These are phyloP conservation scores for Calameuta idolon DNA, from an alignment of 2,888 invertebrate genomes.

Conservation along the genomic window DNA sequence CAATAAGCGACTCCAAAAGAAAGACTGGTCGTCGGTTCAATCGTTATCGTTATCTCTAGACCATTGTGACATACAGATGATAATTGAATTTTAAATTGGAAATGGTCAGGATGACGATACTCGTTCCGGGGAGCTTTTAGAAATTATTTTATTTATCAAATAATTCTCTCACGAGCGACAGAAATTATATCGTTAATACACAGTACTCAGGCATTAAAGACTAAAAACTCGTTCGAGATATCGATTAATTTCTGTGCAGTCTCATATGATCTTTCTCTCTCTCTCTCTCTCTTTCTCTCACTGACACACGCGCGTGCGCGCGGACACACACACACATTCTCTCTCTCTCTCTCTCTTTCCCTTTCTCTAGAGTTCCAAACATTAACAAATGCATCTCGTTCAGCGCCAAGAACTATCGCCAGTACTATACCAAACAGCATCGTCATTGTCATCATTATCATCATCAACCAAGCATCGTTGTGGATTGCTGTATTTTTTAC, in stretches of 20 bases:
- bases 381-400: neutral
- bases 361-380: neutral
- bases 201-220: neutral
- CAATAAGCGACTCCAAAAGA: neutral
- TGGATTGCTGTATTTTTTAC: neutral
- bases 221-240: neutral
- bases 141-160: constrained; percentile 30
- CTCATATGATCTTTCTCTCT: too few species aligned
- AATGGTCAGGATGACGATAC: neutral
- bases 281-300: neutral
- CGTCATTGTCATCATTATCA: neutral
- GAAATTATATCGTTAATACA: neutral
- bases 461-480: neutral
- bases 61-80: neutral
- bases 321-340: too few species aligned
- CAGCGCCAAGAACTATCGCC: neutral
- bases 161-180: neutral
- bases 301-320: too few species aligned
- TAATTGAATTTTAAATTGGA: neutral
- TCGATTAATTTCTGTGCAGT: neutral
- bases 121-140: constrained; percentile 29
- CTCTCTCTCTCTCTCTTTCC: too few species aligned
- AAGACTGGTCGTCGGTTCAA: neutral
- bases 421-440: neutral
- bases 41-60: constrained; percentile 2